Evolutionary conservation across 1,140 invertebrate species (phyloP).

Genomic region (Bombus superbus): DNA sequence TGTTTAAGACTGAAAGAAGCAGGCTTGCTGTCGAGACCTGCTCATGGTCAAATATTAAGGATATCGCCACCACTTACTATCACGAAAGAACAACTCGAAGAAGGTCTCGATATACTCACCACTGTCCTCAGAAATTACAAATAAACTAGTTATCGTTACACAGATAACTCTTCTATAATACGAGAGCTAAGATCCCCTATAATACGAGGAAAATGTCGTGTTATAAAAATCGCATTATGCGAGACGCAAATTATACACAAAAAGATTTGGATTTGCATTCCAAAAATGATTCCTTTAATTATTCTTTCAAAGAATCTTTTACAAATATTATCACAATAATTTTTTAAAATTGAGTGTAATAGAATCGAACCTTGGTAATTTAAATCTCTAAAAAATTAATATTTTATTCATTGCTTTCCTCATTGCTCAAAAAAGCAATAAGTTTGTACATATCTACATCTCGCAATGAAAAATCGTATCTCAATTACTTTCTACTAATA

Average conservation of each 20-base stretch:
- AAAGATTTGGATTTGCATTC: no score
- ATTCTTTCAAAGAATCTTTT: no score
- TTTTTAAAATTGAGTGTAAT: no score
- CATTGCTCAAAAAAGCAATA: background rate
- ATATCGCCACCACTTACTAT: constrained; percentile 90
- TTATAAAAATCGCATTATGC: no score
- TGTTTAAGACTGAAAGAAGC: constrained; percentile 87
- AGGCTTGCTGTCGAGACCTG: constrained; percentile 90
- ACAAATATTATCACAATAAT: no score
- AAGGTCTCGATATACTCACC: constrained; percentile 84
- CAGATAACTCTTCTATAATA: background rate
- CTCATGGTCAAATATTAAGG: constrained; percentile 89
- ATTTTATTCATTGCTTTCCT: no score
- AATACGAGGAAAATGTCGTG: no score
- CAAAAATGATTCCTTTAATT: no score
- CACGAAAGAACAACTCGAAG: constrained; percentile 85
- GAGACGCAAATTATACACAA: no score
- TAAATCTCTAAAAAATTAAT: no score
- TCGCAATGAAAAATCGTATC: background rate
- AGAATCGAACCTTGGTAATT: no score
- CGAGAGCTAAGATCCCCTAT: no score
- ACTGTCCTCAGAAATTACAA: constrained; percentile 53
- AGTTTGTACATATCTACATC: background rate
- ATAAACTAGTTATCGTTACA: background rate
- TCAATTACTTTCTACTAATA: background rate